Conservation (phyloP, 2,113 vertebrate species). For the Typhlomys cinereus region DNA sequence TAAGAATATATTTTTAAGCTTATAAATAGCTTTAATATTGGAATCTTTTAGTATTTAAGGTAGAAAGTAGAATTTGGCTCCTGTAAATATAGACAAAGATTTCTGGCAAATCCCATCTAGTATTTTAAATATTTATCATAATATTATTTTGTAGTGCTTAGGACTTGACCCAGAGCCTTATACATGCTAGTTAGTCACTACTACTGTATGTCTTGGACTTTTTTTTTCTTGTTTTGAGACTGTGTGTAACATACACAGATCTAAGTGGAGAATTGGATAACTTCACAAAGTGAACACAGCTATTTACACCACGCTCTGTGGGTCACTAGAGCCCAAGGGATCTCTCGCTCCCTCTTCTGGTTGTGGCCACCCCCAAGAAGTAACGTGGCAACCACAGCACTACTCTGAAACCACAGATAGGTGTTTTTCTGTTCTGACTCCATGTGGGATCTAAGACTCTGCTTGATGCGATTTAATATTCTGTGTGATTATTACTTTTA, state of each 20-base stretch:
- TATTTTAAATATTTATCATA: not conserved
- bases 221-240: not conserved
- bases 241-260: not conserved
- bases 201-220: not conserved
- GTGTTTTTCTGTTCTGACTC: not conserved
- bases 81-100: not conserved
- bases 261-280: not conserved
- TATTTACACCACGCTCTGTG: not conserved
- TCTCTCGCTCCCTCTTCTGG: accelerated
- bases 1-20: not conserved
- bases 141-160: too few species aligned
- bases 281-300: not conserved
- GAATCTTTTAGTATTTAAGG: not conserved
- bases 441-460: not conserved
- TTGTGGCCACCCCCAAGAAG: not conserved
- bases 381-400: not conserved
- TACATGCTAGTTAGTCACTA: too few species aligned
- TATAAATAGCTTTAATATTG: not conserved
- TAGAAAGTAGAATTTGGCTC: not conserved
- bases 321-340: not conserved
- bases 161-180: not conserved
- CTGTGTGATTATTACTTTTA: not conserved
- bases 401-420: accelerated
- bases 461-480: not conserved
- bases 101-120: not conserved